Percentiles rank a stretch among this genome's conserved stretches.
These are phyloP conservation scores for Myopa testacea DNA, from an alignment of 2,888 invertebrate species.

Conservation along the genomic window DNA sequence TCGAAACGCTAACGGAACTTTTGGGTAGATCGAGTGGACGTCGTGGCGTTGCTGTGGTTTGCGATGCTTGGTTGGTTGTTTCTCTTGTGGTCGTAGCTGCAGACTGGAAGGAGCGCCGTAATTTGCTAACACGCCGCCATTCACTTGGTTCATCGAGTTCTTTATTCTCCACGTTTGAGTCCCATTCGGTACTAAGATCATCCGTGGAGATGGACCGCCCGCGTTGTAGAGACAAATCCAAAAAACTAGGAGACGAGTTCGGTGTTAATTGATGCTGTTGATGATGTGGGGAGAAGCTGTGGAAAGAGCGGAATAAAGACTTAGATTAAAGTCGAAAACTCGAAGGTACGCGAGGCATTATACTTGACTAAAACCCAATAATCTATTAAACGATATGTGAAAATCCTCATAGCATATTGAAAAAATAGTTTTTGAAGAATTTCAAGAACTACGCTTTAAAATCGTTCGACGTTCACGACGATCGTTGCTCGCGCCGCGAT, in stretches of 20 bases:
- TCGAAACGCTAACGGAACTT: conserved; percentile 71
- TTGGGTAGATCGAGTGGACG: conserved; percentile 68
- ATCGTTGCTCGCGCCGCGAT: not conserved
- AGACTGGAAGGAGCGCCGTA: conserved; percentile 76
- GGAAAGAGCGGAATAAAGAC: not conserved
- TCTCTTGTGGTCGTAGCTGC: conserved; percentile 68
- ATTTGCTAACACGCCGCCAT: conserved; percentile 76
- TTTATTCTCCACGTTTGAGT: conserved; percentile 51
- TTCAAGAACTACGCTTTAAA: too few species aligned
- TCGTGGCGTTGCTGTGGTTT: conserved; percentile 35
- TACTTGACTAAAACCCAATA: not conserved
- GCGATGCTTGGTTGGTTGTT: conserved; percentile 20
- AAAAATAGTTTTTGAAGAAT: too few species aligned
- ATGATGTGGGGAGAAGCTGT: conserved; percentile 58
- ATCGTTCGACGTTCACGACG: too few species aligned
- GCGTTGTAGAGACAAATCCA: conserved; percentile 54
- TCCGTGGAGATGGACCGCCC: conserved; percentile 70
- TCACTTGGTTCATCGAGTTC: conserved; percentile 71
- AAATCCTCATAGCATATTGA: too few species aligned
- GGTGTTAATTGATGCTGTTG: conserved; percentile 46
- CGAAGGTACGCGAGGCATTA: too few species aligned
- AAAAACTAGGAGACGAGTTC: not conserved
- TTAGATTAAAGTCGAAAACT: not conserved
- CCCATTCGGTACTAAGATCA: conserved; percentile 69
- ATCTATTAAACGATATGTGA: not conserved